phyloP scores from a whole-genome alignment of 1,140 invertebrate species.

The Rhynchophorus ferrugineus region DNA sequence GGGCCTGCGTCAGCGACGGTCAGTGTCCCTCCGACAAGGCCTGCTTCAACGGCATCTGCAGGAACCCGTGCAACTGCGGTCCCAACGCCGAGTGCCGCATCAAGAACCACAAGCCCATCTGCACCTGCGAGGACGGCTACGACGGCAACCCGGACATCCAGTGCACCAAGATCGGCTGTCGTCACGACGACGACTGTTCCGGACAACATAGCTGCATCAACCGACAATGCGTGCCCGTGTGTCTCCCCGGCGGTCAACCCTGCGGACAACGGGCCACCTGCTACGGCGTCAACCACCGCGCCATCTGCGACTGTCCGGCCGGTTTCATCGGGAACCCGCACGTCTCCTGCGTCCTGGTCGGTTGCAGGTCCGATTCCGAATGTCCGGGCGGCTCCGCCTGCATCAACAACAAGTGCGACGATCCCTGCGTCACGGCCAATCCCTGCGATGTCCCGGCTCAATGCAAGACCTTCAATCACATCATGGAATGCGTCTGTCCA shows the following conservation, averaged over 20 bases:
- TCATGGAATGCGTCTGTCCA: slow-evolving; percentile 69
- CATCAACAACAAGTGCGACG: slow-evolving; percentile 68
- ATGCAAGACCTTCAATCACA: slow-evolving; percentile 69
- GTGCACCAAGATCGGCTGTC: slow-evolving; percentile 65
- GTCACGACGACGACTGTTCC: slow-evolving; percentile 65
- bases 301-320: slow-evolving; percentile 71
- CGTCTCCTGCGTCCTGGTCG: slow-evolving; percentile 63
- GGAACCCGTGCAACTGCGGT: slow-evolving; percentile 74
- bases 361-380: slow-evolving; percentile 65
- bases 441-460: slow-evolving; percentile 62
- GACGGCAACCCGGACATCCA: slow-evolving; percentile 72
- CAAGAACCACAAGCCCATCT: slow-evolving; percentile 74
- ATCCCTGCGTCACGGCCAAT: slow-evolving; percentile 59
- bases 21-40: slow-evolving; percentile 69
- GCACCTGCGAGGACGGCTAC: slow-evolving; percentile 70
- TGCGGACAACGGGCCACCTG: slow-evolving; percentile 54
- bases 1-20: slow-evolving; percentile 64
- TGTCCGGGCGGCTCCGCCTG: slow-evolving; percentile 70
- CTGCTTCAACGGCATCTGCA: slow-evolving; percentile 72
- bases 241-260: slow-evolving; percentile 51
- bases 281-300: slow-evolving; percentile 67
- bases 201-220: slow-evolving; percentile 70
- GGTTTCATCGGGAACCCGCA: slow-evolving; percentile 76
- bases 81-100: slow-evolving; percentile 72
- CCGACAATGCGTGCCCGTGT: slow-evolving; percentile 68